A percentile compares a stretch with the other conserved stretches of the same genome.
phyloP scores from a whole-genome alignment of 37 sponge, comb jelly and placozoan genomes.

The Ianthella basta region DNA sequence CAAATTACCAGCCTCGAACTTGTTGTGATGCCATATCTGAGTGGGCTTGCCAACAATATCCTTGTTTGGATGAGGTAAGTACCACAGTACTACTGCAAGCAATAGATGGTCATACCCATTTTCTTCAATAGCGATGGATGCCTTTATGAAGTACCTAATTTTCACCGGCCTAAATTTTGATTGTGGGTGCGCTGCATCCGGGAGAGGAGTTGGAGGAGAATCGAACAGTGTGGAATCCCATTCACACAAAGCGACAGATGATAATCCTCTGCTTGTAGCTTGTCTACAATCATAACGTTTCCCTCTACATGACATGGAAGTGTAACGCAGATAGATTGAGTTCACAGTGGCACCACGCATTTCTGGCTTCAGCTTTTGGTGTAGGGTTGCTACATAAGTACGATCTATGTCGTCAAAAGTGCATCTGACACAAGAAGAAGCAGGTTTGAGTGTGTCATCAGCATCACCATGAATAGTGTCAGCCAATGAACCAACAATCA shows the following conservation, averaged over 20 bases:
- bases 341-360: neutral
- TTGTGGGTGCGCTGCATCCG: neutral
- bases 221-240: neutral
- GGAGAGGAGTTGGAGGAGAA: slow-evolving; percentile 6
- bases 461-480: no score
- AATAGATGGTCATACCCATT: neutral
- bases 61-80: slow-evolving; percentile 1
- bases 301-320: neutral
- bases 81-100: slow-evolving; percentile 5
- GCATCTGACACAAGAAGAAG: neutral
- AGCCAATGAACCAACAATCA: no score
- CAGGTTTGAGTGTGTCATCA: no score
- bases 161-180: neutral
- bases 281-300: neutral
- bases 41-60: slow-evolving; percentile 5
- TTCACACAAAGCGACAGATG: neutral
- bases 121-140: neutral
- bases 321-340: slow-evolving; percentile 13
- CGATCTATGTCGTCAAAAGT: slow-evolving; percentile 8
- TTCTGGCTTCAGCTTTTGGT: neutral
- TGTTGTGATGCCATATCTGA: neutral
- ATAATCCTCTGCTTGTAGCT: neutral
- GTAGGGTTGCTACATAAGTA: neutral
- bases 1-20: neutral
- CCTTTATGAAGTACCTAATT: neutral